Evolutionary conservation across 1,140 invertebrate species (phyloP), one percentile per base, ranked within the genome.

Genomic region (Chironomus tepperi): DNA sequence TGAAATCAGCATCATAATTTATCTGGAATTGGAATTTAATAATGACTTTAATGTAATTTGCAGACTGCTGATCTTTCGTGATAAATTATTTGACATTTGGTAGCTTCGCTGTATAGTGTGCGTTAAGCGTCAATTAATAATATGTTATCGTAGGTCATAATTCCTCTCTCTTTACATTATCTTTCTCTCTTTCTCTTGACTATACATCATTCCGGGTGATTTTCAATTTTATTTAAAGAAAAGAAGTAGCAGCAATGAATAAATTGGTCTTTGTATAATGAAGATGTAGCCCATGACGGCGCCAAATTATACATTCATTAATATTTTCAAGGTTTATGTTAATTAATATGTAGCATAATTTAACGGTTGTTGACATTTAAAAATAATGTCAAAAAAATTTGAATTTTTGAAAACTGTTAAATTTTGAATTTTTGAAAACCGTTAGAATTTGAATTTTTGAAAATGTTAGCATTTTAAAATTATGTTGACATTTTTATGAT

Each of bases 1-100:
- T 21, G 19, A 70, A 70, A 70, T 19, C 19, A 5, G 65, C 65
- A 19, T 70, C 65, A 70, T 70, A 70, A 70, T 70, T 70, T 70
- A 70, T 70, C 65, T 70, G 16, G 18, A 19, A 70, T 19, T 5
- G 19, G 18, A 19, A 70, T 70, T 19, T 8, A 19, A 18, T 70
- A 10, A 57, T 18, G 19, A 67, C 16, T 67, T 67, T 47, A 47
- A 47, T 10, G 8, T 57, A 34, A 34, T 34, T 34, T 34, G 24
- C 24, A 34, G n/a, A 34, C 24, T 34, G 24, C 24, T 34, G n/a
- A n/a, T n/a, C 47, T 5, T 15, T 15, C 5, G 9, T 57, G 12
- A 57, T 57, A 57, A 57, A n/a, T 57, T 34, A 34, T 47, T 57
- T 57, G 47, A 57, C 24, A 57, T 15, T 57, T 15, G 5, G 12